Percentiles rank a stretch among this genome's conserved stretches.
phyloP scores from a whole-genome alignment of 2,888 invertebrate genomes.

The Gryllus longicercus region DNA sequence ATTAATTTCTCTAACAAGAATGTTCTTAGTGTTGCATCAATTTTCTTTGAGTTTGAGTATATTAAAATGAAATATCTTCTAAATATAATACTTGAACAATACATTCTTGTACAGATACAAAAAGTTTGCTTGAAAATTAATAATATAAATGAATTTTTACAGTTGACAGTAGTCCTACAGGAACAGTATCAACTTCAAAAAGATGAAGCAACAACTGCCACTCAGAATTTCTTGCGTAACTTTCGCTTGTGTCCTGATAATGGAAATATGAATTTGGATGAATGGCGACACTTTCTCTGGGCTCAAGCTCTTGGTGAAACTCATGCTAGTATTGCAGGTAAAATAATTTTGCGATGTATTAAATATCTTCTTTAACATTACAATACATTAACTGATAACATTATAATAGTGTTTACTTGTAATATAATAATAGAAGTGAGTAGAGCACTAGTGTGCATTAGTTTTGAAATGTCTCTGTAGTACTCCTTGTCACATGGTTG shows the following conservation, averaged over 20 bases:
- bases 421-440: too few species aligned
- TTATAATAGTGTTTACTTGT: too few species aligned
- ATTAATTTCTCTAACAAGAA: neutral
- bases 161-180: conserved; percentile 43
- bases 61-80: too few species aligned
- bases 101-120: too few species aligned
- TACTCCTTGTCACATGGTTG: too few species aligned
- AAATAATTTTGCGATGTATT: neutral
- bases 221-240: conserved; percentile 66
- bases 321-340: conserved; percentile 61
- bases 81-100: too few species aligned
- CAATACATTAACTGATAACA: too few species aligned
- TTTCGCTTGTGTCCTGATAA: conserved; percentile 82
- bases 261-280: conserved; percentile 65
- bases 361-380: neutral
- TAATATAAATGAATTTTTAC: conserved; percentile 11
- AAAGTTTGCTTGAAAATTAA: neutral
- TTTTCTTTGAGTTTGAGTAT: too few species aligned
- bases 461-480: too few species aligned
- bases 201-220: conserved; percentile 62
- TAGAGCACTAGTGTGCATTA: too few species aligned
- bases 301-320: conserved; percentile 69
- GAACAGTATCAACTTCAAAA: conserved; percentile 64
- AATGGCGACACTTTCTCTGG: conserved; percentile 77
- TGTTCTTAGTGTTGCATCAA: neutral